Conservation (phyloP, 2,797 vertebrate species). For the Myotis planiceps region DNA sequence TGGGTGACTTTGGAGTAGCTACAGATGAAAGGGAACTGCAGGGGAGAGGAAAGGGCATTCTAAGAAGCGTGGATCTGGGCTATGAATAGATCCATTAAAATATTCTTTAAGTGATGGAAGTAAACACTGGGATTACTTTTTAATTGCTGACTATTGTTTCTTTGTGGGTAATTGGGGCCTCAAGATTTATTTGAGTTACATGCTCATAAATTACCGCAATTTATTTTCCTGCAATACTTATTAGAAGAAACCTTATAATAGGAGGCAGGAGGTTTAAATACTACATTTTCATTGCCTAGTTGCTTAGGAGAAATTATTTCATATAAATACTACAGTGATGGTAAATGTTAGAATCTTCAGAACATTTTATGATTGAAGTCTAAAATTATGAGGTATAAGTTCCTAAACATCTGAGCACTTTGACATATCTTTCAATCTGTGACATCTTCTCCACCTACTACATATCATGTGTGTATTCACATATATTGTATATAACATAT, state of each 20-base stretch:
- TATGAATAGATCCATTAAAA: background rate
- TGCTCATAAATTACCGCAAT: background rate
- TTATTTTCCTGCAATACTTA: background rate
- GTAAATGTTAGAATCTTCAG: background rate
- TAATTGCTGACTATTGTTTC: background rate
- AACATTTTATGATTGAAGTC: background rate
- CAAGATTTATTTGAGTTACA: background rate
- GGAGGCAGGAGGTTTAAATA: background rate
- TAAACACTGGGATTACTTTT: background rate
- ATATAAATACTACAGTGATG: background rate
- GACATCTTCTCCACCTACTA: background rate
- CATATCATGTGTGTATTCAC: no score
- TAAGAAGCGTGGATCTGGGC: background rate
- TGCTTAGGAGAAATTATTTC: background rate
- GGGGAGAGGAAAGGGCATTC: background rate
- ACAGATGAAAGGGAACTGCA: background rate
- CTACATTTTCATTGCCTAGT: background rate
- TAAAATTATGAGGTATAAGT: background rate
- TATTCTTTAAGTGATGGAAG: background rate
- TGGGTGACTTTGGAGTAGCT: background rate
- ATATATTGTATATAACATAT: background rate
- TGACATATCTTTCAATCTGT: background rate
- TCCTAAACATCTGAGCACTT: background rate
- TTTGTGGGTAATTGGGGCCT: background rate
- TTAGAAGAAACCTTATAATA: background rate